Evolutionary conservation across 1,140 invertebrate genomes (phyloP), one percentile per base, ranked within the genome.

Genomic region (Drosophila simulans): DNA sequence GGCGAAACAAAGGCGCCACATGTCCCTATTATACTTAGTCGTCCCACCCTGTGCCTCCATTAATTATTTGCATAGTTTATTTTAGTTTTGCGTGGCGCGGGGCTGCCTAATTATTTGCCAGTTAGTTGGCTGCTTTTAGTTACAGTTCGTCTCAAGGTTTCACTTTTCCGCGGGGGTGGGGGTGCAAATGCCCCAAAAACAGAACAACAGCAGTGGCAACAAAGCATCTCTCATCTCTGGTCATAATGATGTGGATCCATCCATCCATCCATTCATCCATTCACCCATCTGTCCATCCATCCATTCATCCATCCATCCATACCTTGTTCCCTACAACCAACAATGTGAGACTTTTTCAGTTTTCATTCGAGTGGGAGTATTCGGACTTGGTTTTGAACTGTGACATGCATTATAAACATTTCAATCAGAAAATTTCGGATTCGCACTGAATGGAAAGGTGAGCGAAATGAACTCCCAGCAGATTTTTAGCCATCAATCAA

Each of bases 31-130:
- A 73, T 63, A 46, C 51, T 49, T 59, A 48, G 56, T 53, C n/a
- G 66, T 40, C 42, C 34, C 35, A 15, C 25, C 49, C 43, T 56
- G 31, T 40, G 35, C 65, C 22, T 59, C 54, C 80, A 83, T 83
- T 83, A 84, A 83, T 83, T 80, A 84, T 83, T 83, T 84, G 60
- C 80, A 63, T 66, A 80, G 76, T 69, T 84, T 85, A 68, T 76
- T 84, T 76, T 72, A 76, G 76, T 37, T 73, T 46, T n/a, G 39
- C 34, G 25, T 46, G 62, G 42, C 42, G 34, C 49, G 42, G 45
- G 52, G 46, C 15, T 53, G 64, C 59, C 79, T 83, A 83, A 83
- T 82, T 82, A 82, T 69, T 78, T 73, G 68, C 64, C 58, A 70
- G 65, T 77, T 78, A 65, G 45, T 64, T 74, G 48, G 63, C 52